These are phyloP conservation scores for Hippoglossus hippoglossus DNA, from an alignment of 2,797 vertebrate species.

Conservation along the genomic window DNA sequence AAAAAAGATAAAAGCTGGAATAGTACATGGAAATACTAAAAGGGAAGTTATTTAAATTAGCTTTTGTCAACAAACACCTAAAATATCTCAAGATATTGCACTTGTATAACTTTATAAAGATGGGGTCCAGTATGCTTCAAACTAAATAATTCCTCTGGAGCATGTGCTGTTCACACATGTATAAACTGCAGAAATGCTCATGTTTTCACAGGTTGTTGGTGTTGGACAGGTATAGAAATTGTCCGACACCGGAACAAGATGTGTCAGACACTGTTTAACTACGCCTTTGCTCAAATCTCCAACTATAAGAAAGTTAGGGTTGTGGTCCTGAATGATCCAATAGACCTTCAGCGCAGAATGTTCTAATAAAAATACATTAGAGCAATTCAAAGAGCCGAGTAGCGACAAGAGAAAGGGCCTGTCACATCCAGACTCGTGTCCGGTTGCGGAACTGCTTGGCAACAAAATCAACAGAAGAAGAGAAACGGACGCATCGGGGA, in stretches of 20 bases:
- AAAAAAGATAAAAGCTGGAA: conserved; percentile 9
- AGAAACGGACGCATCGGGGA: conserved; percentile 24
- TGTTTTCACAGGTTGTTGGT: neutral
- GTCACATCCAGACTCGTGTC: conserved; percentile 5
- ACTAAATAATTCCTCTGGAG: neutral
- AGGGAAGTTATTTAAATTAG: conserved; percentile 37
- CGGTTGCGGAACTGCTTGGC: conserved; percentile 5
- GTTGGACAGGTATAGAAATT: neutral
- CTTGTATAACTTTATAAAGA: conserved; percentile 2
- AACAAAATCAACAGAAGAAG: conserved; percentile 17
- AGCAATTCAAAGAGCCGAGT: neutral
- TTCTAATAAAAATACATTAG: conserved; percentile 9
- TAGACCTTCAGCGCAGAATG: neutral
- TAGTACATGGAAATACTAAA: conserved; percentile 4
- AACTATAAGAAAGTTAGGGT: neutral
- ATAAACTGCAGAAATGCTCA: neutral
- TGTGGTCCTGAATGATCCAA: neutral
- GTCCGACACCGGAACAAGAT: neutral
- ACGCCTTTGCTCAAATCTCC: conserved; percentile 4
- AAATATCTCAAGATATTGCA: neutral
- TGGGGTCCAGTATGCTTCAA: neutral
- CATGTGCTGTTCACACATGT: neutral
- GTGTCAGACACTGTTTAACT: neutral
- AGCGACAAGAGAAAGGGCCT: conserved; percentile 8
- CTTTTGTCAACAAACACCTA: conserved; percentile 13